Percentiles rank a stretch among this genome's conserved stretches.
Conservation (phyloP, 2,797 vertebrate species). For the Hozukius guyotensis region DNA sequence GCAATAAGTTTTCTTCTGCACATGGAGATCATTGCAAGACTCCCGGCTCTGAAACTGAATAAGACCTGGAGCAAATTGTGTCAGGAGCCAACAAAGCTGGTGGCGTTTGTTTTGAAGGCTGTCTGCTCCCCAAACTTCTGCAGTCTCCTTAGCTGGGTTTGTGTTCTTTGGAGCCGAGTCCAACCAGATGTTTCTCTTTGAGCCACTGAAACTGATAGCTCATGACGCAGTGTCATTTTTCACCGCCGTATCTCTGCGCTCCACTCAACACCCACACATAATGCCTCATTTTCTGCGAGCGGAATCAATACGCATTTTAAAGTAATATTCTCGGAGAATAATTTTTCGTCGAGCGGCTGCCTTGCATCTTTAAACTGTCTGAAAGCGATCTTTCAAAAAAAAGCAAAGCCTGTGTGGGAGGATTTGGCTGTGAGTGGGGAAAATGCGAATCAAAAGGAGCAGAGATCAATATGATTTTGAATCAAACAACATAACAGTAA, state of each 20-base stretch:
- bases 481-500: constrained; percentile 72
- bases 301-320: constrained; percentile 80
- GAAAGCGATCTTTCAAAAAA: constrained; percentile 67
- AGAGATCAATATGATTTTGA: constrained; percentile 75
- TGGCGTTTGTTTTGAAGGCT: constrained; percentile 77
- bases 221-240: constrained; percentile 80
- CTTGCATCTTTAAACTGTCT: constrained; percentile 67
- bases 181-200: constrained; percentile 87
- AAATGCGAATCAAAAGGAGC: constrained; percentile 63
- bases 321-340: constrained; percentile 71
- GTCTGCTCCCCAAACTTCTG: constrained; percentile 68
- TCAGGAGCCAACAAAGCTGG: constrained; percentile 71
- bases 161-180: constrained; percentile 82
- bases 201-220: constrained; percentile 85
- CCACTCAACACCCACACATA: constrained; percentile 80
- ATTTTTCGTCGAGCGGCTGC: constrained; percentile 56
- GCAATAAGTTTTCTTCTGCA: constrained; percentile 36
- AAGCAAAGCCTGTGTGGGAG: constrained; percentile 70
- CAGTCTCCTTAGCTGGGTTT: constrained; percentile 76
- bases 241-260: constrained; percentile 69
- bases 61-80: constrained; percentile 63
- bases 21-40: constrained; percentile 38
- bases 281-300: constrained; percentile 75
- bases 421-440: constrained; percentile 66
- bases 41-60: constrained; percentile 37